Conservation (phyloP, 2,113 vertebrate genomes). For the Scolopax mira region DNA sequence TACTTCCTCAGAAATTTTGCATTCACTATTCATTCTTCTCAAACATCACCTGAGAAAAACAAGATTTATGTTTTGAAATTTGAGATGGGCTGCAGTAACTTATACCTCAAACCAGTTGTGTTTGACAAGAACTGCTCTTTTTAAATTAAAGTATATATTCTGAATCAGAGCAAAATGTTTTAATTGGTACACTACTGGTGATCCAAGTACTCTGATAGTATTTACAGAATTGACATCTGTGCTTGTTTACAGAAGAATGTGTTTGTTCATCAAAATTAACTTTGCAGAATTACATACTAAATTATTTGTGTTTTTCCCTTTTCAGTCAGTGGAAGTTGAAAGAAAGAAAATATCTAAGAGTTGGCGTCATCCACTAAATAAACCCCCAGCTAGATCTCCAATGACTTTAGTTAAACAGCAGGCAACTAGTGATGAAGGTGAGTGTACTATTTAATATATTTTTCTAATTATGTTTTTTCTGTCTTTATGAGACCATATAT, state of each 20-base stretch:
- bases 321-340: slow-evolving; percentile 53
- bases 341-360: slow-evolving; percentile 73
- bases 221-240: neutral
- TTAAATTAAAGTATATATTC: neutral
- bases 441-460: neutral
- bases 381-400: slow-evolving; percentile 86
- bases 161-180: neutral
- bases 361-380: slow-evolving; percentile 75
- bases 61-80: neutral
- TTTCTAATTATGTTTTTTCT: neutral
- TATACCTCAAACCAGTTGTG: neutral
- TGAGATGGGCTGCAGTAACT: neutral
- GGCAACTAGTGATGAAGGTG: slow-evolving; percentile 87
- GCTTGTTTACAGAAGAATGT: neutral
- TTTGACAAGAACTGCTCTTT: neutral
- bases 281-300: neutral
- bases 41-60: neutral
- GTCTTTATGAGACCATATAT: neutral
- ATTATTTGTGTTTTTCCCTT: neutral
- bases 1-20: neutral
- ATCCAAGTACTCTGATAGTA: neutral
- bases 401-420: slow-evolving; percentile 92
- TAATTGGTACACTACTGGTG: neutral
- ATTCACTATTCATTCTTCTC: neutral
- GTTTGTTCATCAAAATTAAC: neutral